Base-by-base conservation (phyloP, 2,888 invertebrate species). In the Adineta ricciae region DNA sequence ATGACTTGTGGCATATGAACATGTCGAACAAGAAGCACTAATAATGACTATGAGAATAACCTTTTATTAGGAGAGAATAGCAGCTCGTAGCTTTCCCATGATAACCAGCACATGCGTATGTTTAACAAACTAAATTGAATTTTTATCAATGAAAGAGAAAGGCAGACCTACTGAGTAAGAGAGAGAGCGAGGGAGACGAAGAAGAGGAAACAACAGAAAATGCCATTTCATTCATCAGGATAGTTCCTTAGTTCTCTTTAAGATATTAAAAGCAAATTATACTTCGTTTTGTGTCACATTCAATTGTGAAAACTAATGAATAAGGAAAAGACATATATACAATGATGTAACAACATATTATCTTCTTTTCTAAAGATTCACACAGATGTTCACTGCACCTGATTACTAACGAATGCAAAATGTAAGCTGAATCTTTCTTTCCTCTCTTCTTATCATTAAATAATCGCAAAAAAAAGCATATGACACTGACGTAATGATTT, bases 1-100 rank as follows among this genome's bases (percentile, higher is more conserved):
- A 64, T 64, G 64, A 64, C 64, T 64, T 64, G 16, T 64, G 32
- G 64, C 64, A 64, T 32, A 64, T 64, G 64, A 64, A 64, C 64
- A 64, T 32, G 16, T 14, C n/a, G 9, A 64, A 64, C 32, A 64
- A 27, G 32, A 64, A 64, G 64, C 27, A 32, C 27, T 64, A 24
- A 32, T 64, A 27, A 9, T 64, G 32, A 64, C 64, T 14, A 32
- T 24, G 64, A 64, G 64, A 64, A 64, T 64, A 64, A 64, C 64
- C 64, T 64, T 64, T 64, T 64, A 64, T 19, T 3, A 64, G 16
- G 32, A 64, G 11, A 64, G 64, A 64, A 64, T 32, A 64, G 64
- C 64, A 64, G 64, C 64, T 64, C 64, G 32, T 64, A 64, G 16
- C 64, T 64, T 64, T 64, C 64, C 32, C 64, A 64, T 64, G 64